Base-by-base conservation (phyloP, 1,140 invertebrate species). In the Akabosia matsudoensis region DNA sequence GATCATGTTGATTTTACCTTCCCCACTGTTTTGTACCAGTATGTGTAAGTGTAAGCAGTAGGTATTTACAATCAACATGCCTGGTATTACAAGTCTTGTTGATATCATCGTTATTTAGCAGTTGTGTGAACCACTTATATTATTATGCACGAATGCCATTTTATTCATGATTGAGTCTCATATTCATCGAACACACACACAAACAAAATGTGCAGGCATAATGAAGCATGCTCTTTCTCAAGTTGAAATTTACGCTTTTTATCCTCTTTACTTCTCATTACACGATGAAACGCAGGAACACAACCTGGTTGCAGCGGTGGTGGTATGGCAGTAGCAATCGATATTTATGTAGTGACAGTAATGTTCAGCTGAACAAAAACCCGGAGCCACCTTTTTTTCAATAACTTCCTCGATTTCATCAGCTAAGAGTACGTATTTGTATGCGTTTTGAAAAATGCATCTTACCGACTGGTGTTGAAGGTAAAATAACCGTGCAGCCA, bases 381-480 rank as follows among this genome's bases (percentile, higher is more conserved):
- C n/a, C 22, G 61, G 61, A 67, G 61, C 61, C 61, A 67, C 61
- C 61, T 67, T 67, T n/a, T n/a, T 67, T 67, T 67, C 61, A 67
- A 28, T 67, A 67, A 67, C 61, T 30, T 67, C 61, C 61, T 67
- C 28, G 26, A 67, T 67, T 31, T 1, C 24, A 28, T 30, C 54
- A 61, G n/a, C 13, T 61, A 61, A 61, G n/a, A n/a, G n/a, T n/a
- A n/a, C n/a, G n/a, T n/a, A n/a, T n/a, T n/a, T n/a, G n/a, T n/a
- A n/a, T n/a, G n/a, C n/a, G n/a, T n/a, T n/a, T n/a, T n/a, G n/a
- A n/a, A n/a, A n/a, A n/a, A 18, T 67, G 61, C 30, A 67, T 31
- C 24, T 31, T n/a, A 61, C 54, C 24, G 24, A 67, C 61, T 45
- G 28, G 10, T 30, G 30, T 13, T 30, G 31, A 67, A 31, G 24